Conservation (phyloP, 1,140 invertebrate genomes). For the Drosophila pruinosa region DNA sequence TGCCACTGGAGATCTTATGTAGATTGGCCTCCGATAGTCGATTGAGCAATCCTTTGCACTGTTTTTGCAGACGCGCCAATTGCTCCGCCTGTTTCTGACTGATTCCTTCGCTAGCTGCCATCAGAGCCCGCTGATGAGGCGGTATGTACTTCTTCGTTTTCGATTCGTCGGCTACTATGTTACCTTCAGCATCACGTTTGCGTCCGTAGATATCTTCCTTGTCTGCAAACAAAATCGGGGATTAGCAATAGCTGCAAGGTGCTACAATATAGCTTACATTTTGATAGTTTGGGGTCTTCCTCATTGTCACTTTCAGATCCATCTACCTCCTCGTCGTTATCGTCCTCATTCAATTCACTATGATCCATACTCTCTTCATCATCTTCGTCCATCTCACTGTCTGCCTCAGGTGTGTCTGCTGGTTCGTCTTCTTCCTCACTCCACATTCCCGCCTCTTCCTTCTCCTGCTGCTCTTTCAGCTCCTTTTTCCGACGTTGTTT, state of each 20-base stretch:
- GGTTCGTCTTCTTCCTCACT: constrained; percentile 69
- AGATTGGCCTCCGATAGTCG: constrained; percentile 94
- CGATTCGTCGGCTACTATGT: constrained; percentile 85
- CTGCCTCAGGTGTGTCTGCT: constrained; percentile 63
- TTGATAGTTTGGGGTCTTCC: neutral
- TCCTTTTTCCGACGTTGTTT: constrained; percentile 64
- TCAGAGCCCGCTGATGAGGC: constrained; percentile 87
- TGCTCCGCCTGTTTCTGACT: constrained; percentile 85
- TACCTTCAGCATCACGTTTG: constrained; percentile 90
- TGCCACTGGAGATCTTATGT: constrained; percentile 89
- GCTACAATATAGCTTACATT: constrained; percentile 10
- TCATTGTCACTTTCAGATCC: constrained; percentile 15
- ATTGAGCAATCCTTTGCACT: constrained; percentile 94
- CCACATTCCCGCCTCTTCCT: constrained; percentile 66
- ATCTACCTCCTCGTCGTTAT: constrained; percentile 40
- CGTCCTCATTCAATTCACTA: constrained; percentile 52
- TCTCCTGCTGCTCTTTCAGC: constrained; percentile 57
- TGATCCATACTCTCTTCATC: constrained; percentile 26
- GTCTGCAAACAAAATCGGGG: constrained; percentile 42
- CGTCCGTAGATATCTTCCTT: constrained; percentile 98
- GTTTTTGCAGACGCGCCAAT: constrained; percentile 87
- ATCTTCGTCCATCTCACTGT: constrained; percentile 36
- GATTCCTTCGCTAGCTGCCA: constrained; percentile 73
- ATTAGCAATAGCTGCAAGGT: neutral
- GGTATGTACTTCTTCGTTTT: constrained; percentile 89